Percentiles rank a stretch among this genome's conserved stretches.
These are phyloP conservation scores for human (Homo sapiens) DNA, from an alignment of 2,113 vertebrate species.

Conservation along the genomic window DNA sequence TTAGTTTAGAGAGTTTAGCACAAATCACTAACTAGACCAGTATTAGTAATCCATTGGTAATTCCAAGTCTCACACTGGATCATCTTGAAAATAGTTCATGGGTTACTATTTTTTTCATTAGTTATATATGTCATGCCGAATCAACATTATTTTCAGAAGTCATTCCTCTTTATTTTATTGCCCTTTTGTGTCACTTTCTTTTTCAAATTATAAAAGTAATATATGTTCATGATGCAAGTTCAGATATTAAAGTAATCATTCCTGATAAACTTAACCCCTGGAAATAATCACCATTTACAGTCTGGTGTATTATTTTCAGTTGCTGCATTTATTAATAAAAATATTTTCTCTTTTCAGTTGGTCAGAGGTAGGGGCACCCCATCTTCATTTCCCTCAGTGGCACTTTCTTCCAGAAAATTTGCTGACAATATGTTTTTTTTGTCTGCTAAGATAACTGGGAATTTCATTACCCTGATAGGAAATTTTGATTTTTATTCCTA, in stretches of 20 bases:
- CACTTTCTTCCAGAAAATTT: conserved; percentile 21
- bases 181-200: background rate
- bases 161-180: background rate
- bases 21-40: background rate
- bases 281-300: background rate
- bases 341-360: background rate
- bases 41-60: conserved; percentile 9
- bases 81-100: background rate
- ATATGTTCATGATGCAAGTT: background rate
- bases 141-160: background rate
- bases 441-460: background rate
- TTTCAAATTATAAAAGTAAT: conserved; percentile 9
- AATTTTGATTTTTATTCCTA: background rate
- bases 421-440: background rate
- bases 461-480: conserved; percentile 1
- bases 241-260: background rate
- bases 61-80: background rate
- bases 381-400: background rate
- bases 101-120: background rate
- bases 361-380: background rate
- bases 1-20: background rate
- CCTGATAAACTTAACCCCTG: background rate
- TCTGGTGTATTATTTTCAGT: background rate
- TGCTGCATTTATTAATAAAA: conserved; percentile 6
- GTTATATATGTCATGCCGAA: background rate